These are phyloP conservation scores for pig (Sus scrofa) DNA, from an alignment of 2,113 vertebrate genomes.

Conservation along the genomic window T2T-Sscrofa CM000824.6:101875501-101876000, in stretches of 20 bases:
- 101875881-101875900: slow-evolving; percentile 45
- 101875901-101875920: neutral
- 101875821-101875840: slow-evolving; percentile 55
- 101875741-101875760: slow-evolving; percentile 46
- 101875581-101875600: slow-evolving; percentile 3
- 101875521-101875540: slow-evolving; percentile 54
- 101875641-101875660: slow-evolving; percentile 12
- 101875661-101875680: neutral
- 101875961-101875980: neutral
- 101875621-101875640: neutral
- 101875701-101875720: slow-evolving; percentile 54
- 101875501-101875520: slow-evolving; percentile 29
- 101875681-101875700: slow-evolving; percentile 9
- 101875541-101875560: neutral
- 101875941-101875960: neutral
- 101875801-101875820: slow-evolving; percentile 40
- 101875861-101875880: slow-evolving; percentile 38
- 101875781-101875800: neutral
- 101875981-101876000: neutral
- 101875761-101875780: neutral
- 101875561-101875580: neutral
- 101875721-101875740: slow-evolving; percentile 23
- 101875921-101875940: slow-evolving; percentile 49
- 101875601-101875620: neutral
- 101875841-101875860: neutral